Evolutionary conservation across 2,888 invertebrate species (phyloP).

Genomic region (Cheilosia variabilis): DNA sequence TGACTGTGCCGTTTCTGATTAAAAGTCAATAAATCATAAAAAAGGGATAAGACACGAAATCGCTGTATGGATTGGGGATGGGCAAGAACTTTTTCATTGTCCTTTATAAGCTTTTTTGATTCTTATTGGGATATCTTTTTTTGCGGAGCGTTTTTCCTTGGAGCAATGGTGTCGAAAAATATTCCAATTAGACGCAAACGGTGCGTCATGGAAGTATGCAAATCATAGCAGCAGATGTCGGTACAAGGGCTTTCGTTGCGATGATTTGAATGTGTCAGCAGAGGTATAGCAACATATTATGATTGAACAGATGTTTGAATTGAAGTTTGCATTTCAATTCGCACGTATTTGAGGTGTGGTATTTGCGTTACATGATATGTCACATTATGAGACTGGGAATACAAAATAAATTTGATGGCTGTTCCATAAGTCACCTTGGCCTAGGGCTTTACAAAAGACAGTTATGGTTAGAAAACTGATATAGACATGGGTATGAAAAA

Average conservation of each 20-base stretch:
- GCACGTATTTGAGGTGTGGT: no score
- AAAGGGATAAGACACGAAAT: conserved; percentile 63
- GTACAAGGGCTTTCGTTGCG: conserved; percentile 32
- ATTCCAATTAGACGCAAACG: conserved; percentile 31
- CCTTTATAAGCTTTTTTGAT: neutral
- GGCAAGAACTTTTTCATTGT: no score
- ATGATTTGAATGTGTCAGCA: conserved; percentile 26
- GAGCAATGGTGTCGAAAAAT: neutral
- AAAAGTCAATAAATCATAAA: conserved; percentile 75
- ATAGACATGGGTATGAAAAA: neutral
- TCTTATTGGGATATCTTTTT: conserved; percentile 16
- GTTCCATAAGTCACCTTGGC: no score
- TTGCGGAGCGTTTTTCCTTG: neutral
- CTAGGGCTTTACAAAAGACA: no score
- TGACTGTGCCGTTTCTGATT: conserved; percentile 73
- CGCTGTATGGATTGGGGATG: neutral
- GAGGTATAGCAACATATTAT: neutral
- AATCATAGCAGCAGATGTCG: conserved; percentile 53
- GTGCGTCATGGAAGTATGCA: conserved; percentile 35
- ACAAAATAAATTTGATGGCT: neutral
- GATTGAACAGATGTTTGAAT: neutral
- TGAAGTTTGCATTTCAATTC: neutral
- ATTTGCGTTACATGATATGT: no score
- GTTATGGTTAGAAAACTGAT: no score
- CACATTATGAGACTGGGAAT: no score